Conservation (phyloP, 1,140 invertebrate species). For the Polyergus mexicanus region DNA sequence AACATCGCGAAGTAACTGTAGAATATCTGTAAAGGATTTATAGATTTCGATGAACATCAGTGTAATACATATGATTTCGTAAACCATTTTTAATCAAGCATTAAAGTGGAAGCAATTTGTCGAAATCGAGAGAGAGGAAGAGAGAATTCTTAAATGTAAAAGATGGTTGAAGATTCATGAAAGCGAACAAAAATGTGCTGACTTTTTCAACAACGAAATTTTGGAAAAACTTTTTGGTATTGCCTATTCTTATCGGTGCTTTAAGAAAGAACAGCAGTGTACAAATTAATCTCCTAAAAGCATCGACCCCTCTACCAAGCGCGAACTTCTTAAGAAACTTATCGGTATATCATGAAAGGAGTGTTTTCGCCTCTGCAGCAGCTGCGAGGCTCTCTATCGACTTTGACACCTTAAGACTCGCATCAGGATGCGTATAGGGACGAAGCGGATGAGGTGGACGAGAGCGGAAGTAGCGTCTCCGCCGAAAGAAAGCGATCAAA, state of each 20-base stretch:
- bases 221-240: neutral
- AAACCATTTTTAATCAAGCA: neutral
- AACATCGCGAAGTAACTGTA: neutral
- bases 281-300: slow-evolving; percentile 75
- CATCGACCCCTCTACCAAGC: slow-evolving; percentile 41
- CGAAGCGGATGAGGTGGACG: neutral
- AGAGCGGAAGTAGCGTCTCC: slow-evolving; percentile 6
- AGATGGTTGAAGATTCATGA: slow-evolving; percentile 19
- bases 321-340: slow-evolving; percentile 66
- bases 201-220: neutral
- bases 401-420: slow-evolving; percentile 63
- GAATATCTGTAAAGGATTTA: neutral
- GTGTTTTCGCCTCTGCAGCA: slow-evolving; percentile 46
- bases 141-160: neutral
- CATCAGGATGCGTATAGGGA: slow-evolving; percentile 14
- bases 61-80: neutral
- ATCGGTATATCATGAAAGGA: slow-evolving; percentile 59
- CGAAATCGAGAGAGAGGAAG: neutral
- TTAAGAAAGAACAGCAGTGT: slow-evolving; percentile 34
- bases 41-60: neutral
- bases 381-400: slow-evolving; percentile 34
- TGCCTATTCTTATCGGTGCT: slow-evolving; percentile 55
- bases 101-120: neutral
- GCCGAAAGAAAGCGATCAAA: neutral
- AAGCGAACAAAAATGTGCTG: neutral